These are phyloP conservation scores for Cervus canadensis DNA, from an alignment of 2,113 vertebrate genomes.

Conservation along the genomic window DNA sequence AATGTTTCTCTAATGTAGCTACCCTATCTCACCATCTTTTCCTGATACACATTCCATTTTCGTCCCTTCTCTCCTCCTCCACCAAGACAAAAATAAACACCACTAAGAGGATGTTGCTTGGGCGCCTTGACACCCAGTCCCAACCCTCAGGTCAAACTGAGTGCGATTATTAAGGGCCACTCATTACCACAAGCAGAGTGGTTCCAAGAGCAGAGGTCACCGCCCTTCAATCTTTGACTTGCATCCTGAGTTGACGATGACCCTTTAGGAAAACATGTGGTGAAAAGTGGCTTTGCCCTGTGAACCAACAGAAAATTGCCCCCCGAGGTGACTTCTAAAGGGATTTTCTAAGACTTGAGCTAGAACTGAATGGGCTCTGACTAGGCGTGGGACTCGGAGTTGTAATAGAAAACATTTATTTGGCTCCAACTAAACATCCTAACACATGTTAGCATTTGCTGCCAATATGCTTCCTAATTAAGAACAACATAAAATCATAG, in stretches of 20 bases:
- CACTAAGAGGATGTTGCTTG: not conserved
- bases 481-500: slow-evolving; percentile 91
- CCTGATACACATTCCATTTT: not conserved
- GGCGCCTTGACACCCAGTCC: slow-evolving; percentile 1
- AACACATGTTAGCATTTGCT: slow-evolving; percentile 92
- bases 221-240: not conserved
- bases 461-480: slow-evolving; percentile 92
- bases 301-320: slow-evolving; percentile 88
- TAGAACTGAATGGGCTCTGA: slow-evolving; percentile 88
- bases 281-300: slow-evolving; percentile 77
- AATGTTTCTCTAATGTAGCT: not conserved
- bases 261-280: slow-evolving; percentile 77
- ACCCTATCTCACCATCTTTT: not conserved
- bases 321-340: slow-evolving; percentile 89
- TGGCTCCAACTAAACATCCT: slow-evolving; percentile 90
- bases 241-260: slow-evolving; percentile 15
- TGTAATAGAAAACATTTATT: slow-evolving; percentile 96
- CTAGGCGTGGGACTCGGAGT: slow-evolving; percentile 87
- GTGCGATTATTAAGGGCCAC: not conserved
- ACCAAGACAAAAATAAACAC: not conserved
- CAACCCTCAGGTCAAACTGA: slow-evolving; percentile 30
- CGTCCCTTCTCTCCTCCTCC: not conserved
- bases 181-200: slow-evolving; percentile 35
- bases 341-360: slow-evolving; percentile 87
- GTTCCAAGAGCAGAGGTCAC: slow-evolving; percentile 58